Evolutionary conservation across 2,113 vertebrate genomes (phyloP), one percentile per base, ranked within the genome.

Genomic region (Pituophis catenifer): DNA sequence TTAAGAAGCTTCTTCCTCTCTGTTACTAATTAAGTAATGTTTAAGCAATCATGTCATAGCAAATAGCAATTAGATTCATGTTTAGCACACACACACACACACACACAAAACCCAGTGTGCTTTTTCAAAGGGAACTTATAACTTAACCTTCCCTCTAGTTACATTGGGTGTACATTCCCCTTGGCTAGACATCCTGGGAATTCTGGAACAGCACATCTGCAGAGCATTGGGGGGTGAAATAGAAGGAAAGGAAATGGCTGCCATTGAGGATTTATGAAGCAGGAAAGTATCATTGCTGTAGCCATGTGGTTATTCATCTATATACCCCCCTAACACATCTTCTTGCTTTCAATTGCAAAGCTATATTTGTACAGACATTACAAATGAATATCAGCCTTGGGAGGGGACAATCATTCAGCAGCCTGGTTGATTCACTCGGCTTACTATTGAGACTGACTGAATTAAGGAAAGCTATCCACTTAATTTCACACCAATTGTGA

Each of bases 251-350:
- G 33, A 44, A 21, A 81, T 81, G 17, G 75, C 75, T 44, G 33
- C 33, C 75, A 38, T 44, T 81, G 33, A 81, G 75, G 38, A 19
- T 95, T 57, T 19, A 89, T 65, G 91, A 92, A 93, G 48, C 58
- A 19, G 88, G 6, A 75, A 55, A 91, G 26, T 3, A 92, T 0
- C 1, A 58, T 93, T 17, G 9, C 8, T 91, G 85, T 65, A 93
- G 1, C 87, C 62, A 13, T n/a, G 6, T 21, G 54, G 29, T 0
- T 3, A 48, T 26, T 33, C 55, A 55, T 9, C 10, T 44, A 89
- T 52, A 50, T 33, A 87, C 29, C 91, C 90, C 48, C 3, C 29
- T 86, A 0, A 33, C 44, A 89, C 1, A 48, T 50, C 54, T 13
- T 24, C 26, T 6, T 48, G 55, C 1, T 10, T 57, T 1, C 26